These are phyloP conservation scores for Steinernema scapterisci DNA, from an alignment of 2,888 invertebrate genomes.

Conservation along the genomic window DNA sequence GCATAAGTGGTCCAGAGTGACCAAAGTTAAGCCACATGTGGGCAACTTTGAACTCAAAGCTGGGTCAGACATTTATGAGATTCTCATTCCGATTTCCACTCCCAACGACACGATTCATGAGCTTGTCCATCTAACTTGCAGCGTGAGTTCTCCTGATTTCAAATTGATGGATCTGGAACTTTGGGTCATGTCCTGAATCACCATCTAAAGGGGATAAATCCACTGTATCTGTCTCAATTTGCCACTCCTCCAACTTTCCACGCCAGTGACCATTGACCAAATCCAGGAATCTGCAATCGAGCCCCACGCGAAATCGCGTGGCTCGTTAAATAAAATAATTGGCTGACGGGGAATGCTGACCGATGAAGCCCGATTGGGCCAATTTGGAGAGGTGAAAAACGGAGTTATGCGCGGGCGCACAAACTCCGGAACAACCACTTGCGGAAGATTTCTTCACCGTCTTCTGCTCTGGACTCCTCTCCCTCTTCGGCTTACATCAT, in stretches of 20 bases:
- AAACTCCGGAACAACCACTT: constrained; percentile 8
- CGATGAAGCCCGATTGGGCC: constrained; percentile 14
- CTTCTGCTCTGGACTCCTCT: not conserved
- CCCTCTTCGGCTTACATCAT: constrained; percentile 19
- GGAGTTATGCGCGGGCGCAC: not conserved
- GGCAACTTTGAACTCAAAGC: too few species aligned
- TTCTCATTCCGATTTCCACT: too few species aligned
- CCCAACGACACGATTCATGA: too few species aligned
- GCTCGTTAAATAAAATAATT: not conserved
- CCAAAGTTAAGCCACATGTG: too few species aligned
- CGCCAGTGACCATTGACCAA: too few species aligned
- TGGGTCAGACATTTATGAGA: too few species aligned
- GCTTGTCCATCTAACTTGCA: not conserved
- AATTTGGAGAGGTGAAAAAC: constrained; percentile 16
- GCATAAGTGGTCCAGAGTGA: too few species aligned
- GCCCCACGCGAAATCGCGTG: too few species aligned
- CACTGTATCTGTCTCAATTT: too few species aligned
- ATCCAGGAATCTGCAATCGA: too few species aligned
- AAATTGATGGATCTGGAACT: not conserved
- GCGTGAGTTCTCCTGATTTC: not conserved
- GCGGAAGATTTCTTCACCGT: not conserved
- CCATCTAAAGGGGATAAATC: not conserved
- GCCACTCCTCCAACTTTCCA: too few species aligned
- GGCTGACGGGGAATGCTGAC: not conserved
- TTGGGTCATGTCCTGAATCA: not conserved